A percentile compares a stretch with the other conserved stretches of the same genome.
phyloP scores from a whole-genome alignment of 2,797 vertebrate species.

The Hypotaenidia okinawae region DNA sequence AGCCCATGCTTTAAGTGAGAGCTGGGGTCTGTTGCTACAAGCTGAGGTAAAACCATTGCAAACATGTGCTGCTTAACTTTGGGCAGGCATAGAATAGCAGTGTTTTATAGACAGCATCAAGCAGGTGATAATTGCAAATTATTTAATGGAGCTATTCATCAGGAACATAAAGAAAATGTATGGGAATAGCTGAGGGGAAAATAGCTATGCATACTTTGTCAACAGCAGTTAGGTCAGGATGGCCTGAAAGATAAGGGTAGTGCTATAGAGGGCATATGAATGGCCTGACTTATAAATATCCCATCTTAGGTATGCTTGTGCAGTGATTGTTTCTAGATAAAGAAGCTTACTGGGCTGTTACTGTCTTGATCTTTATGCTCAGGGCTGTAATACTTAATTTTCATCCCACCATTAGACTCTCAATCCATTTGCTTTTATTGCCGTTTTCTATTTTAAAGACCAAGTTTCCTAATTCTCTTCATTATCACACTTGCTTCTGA shows the following conservation, averaged over 20 bases:
- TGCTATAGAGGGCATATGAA: background rate
- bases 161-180: background rate
- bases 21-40: background rate
- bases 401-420: conserved; percentile 11
- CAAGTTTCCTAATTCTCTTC: background rate
- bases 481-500: background rate
- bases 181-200: background rate
- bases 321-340: background rate
- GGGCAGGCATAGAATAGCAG: background rate
- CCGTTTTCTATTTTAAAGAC: background rate
- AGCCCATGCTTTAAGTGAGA: background rate
- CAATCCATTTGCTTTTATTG: conserved; percentile 47
- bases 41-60: accelerated
- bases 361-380: conserved; percentile 7
- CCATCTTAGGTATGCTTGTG: background rate
- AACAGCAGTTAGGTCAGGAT: background rate
- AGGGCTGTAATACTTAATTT: conserved; percentile 30
- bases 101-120: background rate
- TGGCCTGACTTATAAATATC: background rate
- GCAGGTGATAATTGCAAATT: background rate
- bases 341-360: conserved; percentile 24
- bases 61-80: background rate
- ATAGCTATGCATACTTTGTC: background rate
- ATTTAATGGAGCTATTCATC: background rate
- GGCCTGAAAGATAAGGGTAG: background rate